phyloP scores from a whole-genome alignment of 30 jellyfish, hydroid and myxozoan species.

The Mastigias papua region DNA sequence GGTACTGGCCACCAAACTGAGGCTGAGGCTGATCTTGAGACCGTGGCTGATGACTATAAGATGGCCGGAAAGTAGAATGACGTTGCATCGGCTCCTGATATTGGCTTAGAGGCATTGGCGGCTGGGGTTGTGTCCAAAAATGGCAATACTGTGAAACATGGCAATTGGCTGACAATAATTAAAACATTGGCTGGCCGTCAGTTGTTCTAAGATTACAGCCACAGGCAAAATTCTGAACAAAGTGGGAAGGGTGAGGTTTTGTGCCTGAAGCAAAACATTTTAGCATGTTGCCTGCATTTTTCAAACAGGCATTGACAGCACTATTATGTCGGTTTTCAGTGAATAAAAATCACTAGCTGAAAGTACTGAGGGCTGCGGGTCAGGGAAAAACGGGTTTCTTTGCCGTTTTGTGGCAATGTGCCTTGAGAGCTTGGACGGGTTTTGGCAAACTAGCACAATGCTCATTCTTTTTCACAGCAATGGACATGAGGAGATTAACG shows the following conservation, averaged over 20 bases:
- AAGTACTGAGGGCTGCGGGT: neutral
- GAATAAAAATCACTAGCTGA: neutral
- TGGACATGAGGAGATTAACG: neutral
- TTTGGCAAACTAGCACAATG: neutral
- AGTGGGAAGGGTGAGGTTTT: neutral
- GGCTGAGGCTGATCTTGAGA: neutral
- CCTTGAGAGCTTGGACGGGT: conserved; percentile 4
- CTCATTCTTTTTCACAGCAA: conserved; percentile 10
- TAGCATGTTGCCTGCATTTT: neutral
- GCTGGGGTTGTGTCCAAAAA: neutral
- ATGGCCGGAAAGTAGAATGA: neutral
- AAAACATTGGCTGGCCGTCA: conserved; percentile 48
- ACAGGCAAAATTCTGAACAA: neutral
- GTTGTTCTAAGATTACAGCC: conserved; percentile 24
- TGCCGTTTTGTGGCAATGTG: neutral
- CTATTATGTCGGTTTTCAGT: neutral
- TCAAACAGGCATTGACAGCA: neutral
- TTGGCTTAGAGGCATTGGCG: neutral
- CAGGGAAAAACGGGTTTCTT: neutral
- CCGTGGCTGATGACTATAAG: neutral
- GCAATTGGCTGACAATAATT: conserved; percentile 9
- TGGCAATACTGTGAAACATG: conserved; percentile 17
- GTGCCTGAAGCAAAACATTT: neutral
- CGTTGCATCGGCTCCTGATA: neutral
- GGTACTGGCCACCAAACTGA: neutral